Conservation (phyloP, 2,113 vertebrate genomes). For the Haemorhous mexicanus region DNA sequence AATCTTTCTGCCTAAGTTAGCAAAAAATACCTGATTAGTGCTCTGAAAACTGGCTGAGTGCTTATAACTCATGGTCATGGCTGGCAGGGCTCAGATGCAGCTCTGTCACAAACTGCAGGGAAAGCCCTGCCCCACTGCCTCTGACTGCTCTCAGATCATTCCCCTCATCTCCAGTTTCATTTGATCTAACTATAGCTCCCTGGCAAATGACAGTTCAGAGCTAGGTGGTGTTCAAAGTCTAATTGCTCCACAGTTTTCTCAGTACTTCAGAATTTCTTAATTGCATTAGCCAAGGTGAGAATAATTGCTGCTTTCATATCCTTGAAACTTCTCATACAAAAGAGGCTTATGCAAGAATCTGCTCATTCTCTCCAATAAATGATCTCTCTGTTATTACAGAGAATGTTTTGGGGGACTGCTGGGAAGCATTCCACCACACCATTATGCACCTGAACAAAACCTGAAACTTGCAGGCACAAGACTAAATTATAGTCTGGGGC, state of each 20-base stretch:
- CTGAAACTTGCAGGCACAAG: slow-evolving; percentile 46
- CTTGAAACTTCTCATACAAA: slow-evolving; percentile 55
- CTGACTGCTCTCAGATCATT: not conserved
- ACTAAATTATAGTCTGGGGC: slow-evolving; percentile 57
- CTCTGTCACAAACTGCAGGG: not conserved
- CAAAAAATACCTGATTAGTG: not conserved
- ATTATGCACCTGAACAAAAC: slow-evolving; percentile 60
- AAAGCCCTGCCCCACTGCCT: not conserved
- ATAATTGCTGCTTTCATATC: slow-evolving; percentile 63
- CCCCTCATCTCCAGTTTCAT: not conserved
- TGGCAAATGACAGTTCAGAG: slow-evolving; percentile 31
- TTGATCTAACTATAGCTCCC: slow-evolving; percentile 17
- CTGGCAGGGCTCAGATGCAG: not conserved
- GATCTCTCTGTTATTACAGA: slow-evolving; percentile 65
- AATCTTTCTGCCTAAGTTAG: not conserved
- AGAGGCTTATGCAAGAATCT: slow-evolving; percentile 60
- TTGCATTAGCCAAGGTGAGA: slow-evolving; percentile 62
- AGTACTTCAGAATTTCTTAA: slow-evolving; percentile 55
- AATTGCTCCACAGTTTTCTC: slow-evolving; percentile 39
- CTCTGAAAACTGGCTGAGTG: not conserved
- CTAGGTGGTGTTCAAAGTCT: slow-evolving; percentile 49
- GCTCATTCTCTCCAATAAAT: slow-evolving; percentile 49
- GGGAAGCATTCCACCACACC: slow-evolving; percentile 51
- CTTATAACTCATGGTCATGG: not conserved
- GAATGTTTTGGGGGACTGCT: slow-evolving; percentile 9